phyloP scores from a whole-genome alignment of 2,113 vertebrate species.

The Erythrolamprus reginae region DNA sequence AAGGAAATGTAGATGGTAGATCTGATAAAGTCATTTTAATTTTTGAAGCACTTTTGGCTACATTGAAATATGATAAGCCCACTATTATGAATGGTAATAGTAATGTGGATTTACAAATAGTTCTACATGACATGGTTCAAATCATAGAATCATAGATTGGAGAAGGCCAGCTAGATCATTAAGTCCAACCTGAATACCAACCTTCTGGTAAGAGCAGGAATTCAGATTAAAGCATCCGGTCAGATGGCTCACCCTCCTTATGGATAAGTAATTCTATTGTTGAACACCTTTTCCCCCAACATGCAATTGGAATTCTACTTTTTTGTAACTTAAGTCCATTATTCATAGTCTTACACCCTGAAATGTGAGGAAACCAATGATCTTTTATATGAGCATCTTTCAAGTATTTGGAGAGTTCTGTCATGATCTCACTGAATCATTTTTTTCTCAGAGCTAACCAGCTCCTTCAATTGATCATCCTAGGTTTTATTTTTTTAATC shows the following conservation, averaged over 20 bases:
- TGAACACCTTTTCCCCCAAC: background rate
- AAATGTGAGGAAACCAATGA: background rate
- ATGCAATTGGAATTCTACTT: background rate
- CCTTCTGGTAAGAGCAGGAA: background rate
- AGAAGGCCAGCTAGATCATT: background rate
- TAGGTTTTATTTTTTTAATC: background rate
- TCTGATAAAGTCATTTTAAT: background rate
- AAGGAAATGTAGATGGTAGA: background rate
- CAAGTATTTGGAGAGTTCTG: background rate
- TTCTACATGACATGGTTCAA: background rate
- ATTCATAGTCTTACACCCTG: background rate
- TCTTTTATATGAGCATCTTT: background rate
- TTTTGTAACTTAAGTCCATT: background rate
- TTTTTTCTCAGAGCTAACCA: background rate
- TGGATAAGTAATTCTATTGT: background rate
- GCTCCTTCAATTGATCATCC: background rate
- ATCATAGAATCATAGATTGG: background rate
- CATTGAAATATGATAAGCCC: background rate
- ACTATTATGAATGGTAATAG: background rate
- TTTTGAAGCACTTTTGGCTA: background rate
- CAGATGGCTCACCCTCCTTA: background rate
- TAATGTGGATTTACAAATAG: background rate
- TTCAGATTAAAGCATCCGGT: background rate
- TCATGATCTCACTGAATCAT: background rate
- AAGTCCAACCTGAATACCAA: background rate